Evolutionary conservation across 1,140 invertebrate genomes (phyloP), one percentile per base, ranked within the genome.

Genomic region (Phenacoccus solenopsis): DNA sequence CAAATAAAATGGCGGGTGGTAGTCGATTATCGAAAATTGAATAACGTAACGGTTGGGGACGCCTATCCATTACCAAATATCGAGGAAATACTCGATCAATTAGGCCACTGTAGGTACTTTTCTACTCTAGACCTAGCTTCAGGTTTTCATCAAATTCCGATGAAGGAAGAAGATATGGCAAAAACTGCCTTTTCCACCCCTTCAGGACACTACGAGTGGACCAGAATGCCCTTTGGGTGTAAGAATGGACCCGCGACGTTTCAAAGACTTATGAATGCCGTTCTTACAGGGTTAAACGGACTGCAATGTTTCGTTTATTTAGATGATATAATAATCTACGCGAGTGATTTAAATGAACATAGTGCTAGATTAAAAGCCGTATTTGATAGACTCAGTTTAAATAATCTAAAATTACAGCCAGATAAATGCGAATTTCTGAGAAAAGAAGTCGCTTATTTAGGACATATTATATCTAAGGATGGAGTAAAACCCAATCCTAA

Each of bases 31-130:
- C 57, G 77, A 59, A 78, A 78, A 72, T 57, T 81, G 49, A 81
- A 81, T 73, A 75, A 78, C 57, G 74, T 75, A 38, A 79, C 78
- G 13, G 73, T 79, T 25, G 75, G 74, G 7, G 82, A 85, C 73
- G 75, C 72, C 38, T 86, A 80, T 74, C 84, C 84, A 0, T 64
- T 86, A 7, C 83, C 83, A 12, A 72, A 79, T 13, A 83, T 85
- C 13, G 75, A 78, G 3, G 80, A 83, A 20, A 79, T 79, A 24
- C 69, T 80, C 68, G 79, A 84, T 72, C 75, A 77, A 30, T 68
- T 85, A n/a, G 77, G 77, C 3, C 78, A 78, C 20, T 75, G 76
- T 35, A 76, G 75, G 64, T 81, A 79, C 72, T 84, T 84, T 72
- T 75, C 77, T 1, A 78, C 78, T 0, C 70, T 85, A 1, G 83